Percentiles rank a stretch among this genome's conserved stretches.
These are phyloP conservation scores for Galago senegalensis DNA, from an alignment of 2,797 vertebrate species.

Conservation along the genomic window DNA sequence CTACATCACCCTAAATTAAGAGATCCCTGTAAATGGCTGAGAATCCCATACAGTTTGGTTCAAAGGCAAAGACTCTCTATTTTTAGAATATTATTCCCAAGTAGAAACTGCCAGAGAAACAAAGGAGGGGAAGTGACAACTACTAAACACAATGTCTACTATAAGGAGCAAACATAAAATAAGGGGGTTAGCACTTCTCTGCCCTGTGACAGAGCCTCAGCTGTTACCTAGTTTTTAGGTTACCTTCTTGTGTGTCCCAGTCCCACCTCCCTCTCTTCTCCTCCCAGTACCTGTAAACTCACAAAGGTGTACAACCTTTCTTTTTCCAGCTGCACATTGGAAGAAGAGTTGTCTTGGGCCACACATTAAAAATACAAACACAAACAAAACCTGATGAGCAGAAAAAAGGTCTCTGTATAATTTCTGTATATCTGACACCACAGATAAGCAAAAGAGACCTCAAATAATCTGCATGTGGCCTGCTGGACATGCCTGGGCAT, in stretches of 20 bases:
- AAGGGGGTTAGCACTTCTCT: not conserved
- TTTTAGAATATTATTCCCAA: constrained; percentile 64
- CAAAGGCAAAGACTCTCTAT: constrained; percentile 52
- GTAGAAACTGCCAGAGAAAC: constrained; percentile 16
- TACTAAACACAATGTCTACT: not conserved
- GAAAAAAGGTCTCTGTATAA: no score
- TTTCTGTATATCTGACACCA: no score
- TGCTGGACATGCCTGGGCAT: not conserved
- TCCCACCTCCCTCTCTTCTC: not conserved
- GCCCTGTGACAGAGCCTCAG: not conserved
- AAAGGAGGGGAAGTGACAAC: not conserved
- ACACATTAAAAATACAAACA: no score
- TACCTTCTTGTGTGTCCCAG: not conserved
- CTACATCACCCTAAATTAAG: constrained; percentile 11
- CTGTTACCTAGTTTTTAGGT: not conserved
- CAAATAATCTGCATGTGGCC: no score
- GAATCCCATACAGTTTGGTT: not conserved
- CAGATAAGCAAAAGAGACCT: no score
- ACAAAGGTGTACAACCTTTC: no score
- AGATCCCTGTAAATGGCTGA: not conserved
- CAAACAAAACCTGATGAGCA: no score
- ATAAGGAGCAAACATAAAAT: not conserved
- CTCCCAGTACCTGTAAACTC: not conserved
- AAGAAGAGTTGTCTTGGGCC: no score
- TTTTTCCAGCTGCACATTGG: no score